Evolutionary conservation across 2,888 invertebrate species (phyloP), one percentile per base, ranked within the genome.

Genomic region (Leptinotarsa haldemani): DNA sequence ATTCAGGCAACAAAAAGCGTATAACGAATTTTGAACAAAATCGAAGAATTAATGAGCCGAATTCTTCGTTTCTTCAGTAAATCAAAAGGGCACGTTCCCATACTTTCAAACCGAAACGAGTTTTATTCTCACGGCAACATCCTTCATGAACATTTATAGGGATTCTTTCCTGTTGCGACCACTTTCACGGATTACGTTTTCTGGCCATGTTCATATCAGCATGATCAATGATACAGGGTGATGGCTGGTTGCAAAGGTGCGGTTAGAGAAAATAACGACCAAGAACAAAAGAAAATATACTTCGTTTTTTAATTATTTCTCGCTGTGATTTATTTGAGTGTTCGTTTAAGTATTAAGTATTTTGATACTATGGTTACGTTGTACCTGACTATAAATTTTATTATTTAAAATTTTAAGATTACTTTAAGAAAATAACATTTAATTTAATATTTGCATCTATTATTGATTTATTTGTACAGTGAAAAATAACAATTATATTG

Each of bases 101-200:
- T 76, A 74, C 69, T 65, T 48, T 71, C 22, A 63, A 66, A 56
- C 50, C 50, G 66, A 74, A 74, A 74, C 76, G 68, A 50, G 74
- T 65, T 71, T 73, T 65, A 78, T 81, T 81, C 81, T 80, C 81
- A 81, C 81, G 81, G 79, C 80, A 61, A 61, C n/a, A 80, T 79
- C 76, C 78, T 77, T 77, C 77, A 75, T 72, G 73, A 74, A 70
- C 78, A 75, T 77, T 75, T 75, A 70, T 80, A 78, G 70, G 80
- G 80, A 73, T 80, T 80, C 80, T 80, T 80, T 80, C 81, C 81
- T 80, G 79, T 77, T 77, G 77, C 73, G 73, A 74, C 76, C 76
- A 76, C 79, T 77, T 80, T 79, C 77, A 78, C 77, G 80, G 79
- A 74, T 76, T 70, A 40, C 69, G 66, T 76, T 77, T 76, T 75